Conservation (phyloP, 2,888 invertebrate species). For the Netelia fuscicornis region DNA sequence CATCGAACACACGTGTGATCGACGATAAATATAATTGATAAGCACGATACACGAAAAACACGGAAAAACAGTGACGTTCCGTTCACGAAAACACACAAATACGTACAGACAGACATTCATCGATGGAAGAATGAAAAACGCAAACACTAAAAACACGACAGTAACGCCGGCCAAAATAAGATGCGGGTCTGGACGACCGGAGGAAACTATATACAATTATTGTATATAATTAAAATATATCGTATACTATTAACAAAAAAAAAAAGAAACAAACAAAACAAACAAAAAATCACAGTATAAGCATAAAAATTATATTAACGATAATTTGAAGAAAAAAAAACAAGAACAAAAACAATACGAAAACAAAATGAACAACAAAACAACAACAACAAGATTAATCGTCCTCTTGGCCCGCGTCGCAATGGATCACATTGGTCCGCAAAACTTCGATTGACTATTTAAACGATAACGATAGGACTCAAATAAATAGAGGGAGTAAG, state of each 20-base stretch:
- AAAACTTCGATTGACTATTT: constrained; percentile 82
- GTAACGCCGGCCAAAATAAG: constrained; percentile 81
- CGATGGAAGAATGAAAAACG: constrained; percentile 16
- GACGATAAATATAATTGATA: constrained; percentile 21
- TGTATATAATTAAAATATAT: constrained; percentile 51
- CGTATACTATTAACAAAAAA: constrained; percentile 22
- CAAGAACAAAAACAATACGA: constrained; percentile 34
- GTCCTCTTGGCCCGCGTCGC: constrained; percentile 80
- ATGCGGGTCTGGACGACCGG: constrained; percentile 69
- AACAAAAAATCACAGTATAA: constrained; percentile 13
- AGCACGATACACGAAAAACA: constrained; percentile 20
- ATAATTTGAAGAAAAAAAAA: constrained; percentile 28
- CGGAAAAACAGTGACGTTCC: constrained; percentile 28
- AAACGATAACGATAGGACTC: constrained; percentile 72
- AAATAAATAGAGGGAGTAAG: constrained; percentile 68
- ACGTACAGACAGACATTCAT: constrained; percentile 9
- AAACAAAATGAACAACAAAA: constrained; percentile 39
- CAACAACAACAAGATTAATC: constrained; percentile 27
- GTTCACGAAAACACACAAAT: constrained; percentile 43
- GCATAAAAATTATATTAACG: constrained; percentile 54
- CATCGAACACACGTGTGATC: constrained; percentile 55
- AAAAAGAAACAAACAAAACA: neutral
- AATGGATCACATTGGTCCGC: constrained; percentile 87
- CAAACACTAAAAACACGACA: constrained; percentile 68
- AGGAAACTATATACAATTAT: constrained; percentile 50